phyloP scores from a whole-genome alignment of 2,113 vertebrate genomes.

The Embiotoca jacksoni region DNA sequence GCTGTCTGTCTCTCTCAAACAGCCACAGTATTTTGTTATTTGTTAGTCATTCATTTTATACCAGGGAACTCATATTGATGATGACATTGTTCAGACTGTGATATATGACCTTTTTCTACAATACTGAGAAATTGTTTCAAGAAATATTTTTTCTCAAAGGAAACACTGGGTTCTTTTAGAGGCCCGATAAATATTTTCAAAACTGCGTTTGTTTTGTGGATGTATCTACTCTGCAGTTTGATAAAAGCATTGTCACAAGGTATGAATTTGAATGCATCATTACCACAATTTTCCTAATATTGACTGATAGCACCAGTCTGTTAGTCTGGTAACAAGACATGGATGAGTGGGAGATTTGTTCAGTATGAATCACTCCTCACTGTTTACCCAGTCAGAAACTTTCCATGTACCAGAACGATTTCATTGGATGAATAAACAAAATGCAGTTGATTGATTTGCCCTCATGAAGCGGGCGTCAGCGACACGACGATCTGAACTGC shows the following conservation, averaged over 20 bases:
- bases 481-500: slow-evolving; percentile 23
- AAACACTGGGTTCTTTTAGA: too few relatives aligned
- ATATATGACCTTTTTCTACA: slow-evolving; percentile 31
- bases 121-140: slow-evolving; percentile 18
- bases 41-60: slow-evolving; percentile 37
- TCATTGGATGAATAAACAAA: slow-evolving; percentile 58
- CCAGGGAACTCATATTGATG: slow-evolving; percentile 26
- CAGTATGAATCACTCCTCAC: slow-evolving; percentile 36
- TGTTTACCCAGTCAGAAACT: slow-evolving; percentile 50
- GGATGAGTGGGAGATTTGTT: slow-evolving; percentile 39
- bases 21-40: slow-evolving; percentile 40
- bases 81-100: slow-evolving; percentile 17
- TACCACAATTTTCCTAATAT: slow-evolving; percentile 28
- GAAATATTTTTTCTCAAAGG: slow-evolving; percentile 8
- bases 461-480: slow-evolving; percentile 34
- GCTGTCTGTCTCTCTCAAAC: slow-evolving; percentile 47
- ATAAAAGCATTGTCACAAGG: neutral
- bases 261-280: slow-evolving; percentile 34
- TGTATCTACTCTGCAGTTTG: neutral
- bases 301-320: slow-evolving; percentile 25
- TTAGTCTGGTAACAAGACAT: slow-evolving; percentile 52
- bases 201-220: neutral
- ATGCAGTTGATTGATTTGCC: slow-evolving; percentile 55
- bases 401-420: slow-evolving; percentile 43
- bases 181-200: neutral